These are phyloP conservation scores for Coregonus suidteri DNA, from an alignment of 2,797 vertebrate genomes.

Conservation along the genomic window DNA sequence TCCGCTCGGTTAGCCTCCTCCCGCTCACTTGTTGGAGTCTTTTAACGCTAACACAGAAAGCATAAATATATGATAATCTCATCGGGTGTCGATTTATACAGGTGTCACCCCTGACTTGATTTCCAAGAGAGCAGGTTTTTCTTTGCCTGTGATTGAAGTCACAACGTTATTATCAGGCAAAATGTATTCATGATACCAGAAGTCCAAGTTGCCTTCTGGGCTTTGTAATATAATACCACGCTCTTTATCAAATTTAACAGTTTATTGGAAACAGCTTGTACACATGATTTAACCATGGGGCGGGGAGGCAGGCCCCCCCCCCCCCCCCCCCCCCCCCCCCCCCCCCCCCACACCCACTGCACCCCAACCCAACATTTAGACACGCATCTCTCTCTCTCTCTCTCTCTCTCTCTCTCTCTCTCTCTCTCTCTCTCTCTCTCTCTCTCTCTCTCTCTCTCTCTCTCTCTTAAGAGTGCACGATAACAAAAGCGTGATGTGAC, in stretches of 20 bases:
- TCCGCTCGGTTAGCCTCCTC: constrained; percentile 49
- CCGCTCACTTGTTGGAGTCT: constrained; percentile 72
- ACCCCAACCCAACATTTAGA: not conserved
- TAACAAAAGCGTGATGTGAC: constrained; percentile 67
- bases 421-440: too few relatives aligned
- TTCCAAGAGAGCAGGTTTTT: constrained; percentile 72
- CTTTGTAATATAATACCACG: constrained; percentile 88
- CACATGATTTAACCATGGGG: constrained; percentile 87
- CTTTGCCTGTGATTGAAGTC: constrained; percentile 72
- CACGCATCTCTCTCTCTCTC: not conserved
- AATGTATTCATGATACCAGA: constrained; percentile 84
- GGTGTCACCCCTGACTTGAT: constrained; percentile 78
- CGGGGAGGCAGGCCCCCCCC: constrained; percentile 66
- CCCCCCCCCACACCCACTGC: too few relatives aligned
- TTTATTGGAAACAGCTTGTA: constrained; percentile 96
- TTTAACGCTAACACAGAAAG: constrained; percentile 75
- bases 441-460: constrained; percentile 8
- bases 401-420: too few relatives aligned
- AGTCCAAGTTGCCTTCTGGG: constrained; percentile 82
- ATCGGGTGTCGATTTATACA: constrained; percentile 81
- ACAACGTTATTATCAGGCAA: constrained; percentile 78
- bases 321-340: not conserved
- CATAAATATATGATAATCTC: constrained; percentile 82
- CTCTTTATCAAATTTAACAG: constrained; percentile 92
- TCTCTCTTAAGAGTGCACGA: constrained; percentile 58